Evolutionary conservation across 1,140 invertebrate genomes (phyloP).

Genomic region (Lordiphosa collinella): DNA sequence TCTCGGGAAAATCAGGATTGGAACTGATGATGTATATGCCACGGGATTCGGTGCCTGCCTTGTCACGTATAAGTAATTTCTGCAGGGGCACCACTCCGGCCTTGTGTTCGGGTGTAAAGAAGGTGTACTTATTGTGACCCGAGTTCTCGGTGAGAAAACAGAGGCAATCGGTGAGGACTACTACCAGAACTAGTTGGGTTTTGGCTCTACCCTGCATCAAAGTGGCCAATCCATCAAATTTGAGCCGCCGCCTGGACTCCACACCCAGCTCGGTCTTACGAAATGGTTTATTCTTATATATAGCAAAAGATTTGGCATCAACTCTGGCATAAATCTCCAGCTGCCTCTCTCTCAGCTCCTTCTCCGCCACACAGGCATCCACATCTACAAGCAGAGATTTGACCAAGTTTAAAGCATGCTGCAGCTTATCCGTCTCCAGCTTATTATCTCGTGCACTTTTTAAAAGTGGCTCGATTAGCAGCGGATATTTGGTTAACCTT

Average conservation of each 20-base stretch:
- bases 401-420: constrained; percentile 87
- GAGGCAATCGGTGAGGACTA: constrained; percentile 93
- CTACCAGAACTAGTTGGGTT: constrained; percentile 90
- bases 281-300: constrained; percentile 91
- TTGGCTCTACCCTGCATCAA: constrained; percentile 91
- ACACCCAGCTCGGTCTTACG: constrained; percentile 96
- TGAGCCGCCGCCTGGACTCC: constrained; percentile 88
- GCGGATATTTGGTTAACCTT: constrained; percentile 95
- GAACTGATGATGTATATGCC: constrained; percentile 94
- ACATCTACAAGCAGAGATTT: constrained; percentile 93
- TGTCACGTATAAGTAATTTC: constrained; percentile 94
- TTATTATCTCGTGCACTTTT: constrained; percentile 92
- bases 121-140: constrained; percentile 88
- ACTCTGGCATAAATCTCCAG: constrained; percentile 95
- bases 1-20: constrained; percentile 92
- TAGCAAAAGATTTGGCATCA: constrained; percentile 94
- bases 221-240: constrained; percentile 91
- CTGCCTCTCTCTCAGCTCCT: constrained; percentile 92
- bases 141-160: constrained; percentile 94
- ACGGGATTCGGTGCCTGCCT: constrained; percentile 91
- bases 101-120: constrained; percentile 93
- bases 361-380: constrained; percentile 94
- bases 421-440: constrained; percentile 86
- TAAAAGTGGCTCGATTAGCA: constrained; percentile 94
- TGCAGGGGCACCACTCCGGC: constrained; percentile 94